These are phyloP conservation scores for Drosophila rubida DNA, from an alignment of 2,888 invertebrate species.

Conservation along the genomic window DNA sequence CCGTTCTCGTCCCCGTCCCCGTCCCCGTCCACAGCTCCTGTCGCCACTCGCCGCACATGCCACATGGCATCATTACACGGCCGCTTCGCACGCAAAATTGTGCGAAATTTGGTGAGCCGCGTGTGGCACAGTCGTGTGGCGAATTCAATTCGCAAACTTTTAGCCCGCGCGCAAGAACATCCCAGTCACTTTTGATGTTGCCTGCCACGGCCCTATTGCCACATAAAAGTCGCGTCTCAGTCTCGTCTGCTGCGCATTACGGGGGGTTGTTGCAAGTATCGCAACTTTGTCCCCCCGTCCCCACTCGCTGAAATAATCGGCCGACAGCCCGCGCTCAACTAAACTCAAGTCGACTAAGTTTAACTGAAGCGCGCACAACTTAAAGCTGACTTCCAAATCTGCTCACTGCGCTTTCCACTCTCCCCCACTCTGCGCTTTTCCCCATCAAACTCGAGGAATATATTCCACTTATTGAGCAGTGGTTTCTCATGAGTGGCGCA, in stretches of 20 bases:
- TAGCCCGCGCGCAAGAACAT: constrained; percentile 41
- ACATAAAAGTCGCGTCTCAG: constrained; percentile 40
- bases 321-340: not conserved
- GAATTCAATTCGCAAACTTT: constrained; percentile 82
- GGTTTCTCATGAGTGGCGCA: too few species aligned
- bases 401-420: too few species aligned
- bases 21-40: not conserved
- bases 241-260: too few species aligned
- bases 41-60: constrained; percentile 18
- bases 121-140: constrained; percentile 83
- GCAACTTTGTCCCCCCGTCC: constrained; percentile 26
- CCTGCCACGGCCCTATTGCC: constrained; percentile 36
- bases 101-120: constrained; percentile 79
- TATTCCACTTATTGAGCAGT: too few species aligned
- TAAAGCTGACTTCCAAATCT: not conserved
- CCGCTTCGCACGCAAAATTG: constrained; percentile 78
- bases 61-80: constrained; percentile 78
- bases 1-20: not conserved
- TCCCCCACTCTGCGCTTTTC: too few species aligned
- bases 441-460: too few species aligned
- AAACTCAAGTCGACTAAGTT: not conserved
- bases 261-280: constrained; percentile 7
- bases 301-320: constrained; percentile 12
- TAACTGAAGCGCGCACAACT: not conserved
- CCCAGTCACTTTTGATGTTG: constrained; percentile 57